Conservation (phyloP, 2,113 vertebrate species). For the Coreoperca whiteheadi region DNA sequence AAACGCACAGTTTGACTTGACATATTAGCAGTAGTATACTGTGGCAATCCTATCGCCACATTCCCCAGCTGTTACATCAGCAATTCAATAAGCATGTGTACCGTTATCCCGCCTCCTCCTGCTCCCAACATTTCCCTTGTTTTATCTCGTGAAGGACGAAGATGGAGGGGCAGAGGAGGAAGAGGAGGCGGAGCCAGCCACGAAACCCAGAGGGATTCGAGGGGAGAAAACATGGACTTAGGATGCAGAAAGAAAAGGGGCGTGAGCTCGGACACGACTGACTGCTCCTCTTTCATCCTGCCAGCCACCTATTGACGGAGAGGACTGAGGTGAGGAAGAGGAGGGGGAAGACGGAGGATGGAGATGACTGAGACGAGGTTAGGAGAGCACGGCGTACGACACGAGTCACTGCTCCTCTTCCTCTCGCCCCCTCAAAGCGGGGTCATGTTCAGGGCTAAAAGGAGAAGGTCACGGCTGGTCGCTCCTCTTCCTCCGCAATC, state of each 20-base stretch:
- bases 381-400: slow-evolving; percentile 52
- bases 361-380: slow-evolving; percentile 30
- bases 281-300: slow-evolving; percentile 70
- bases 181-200: slow-evolving; percentile 53
- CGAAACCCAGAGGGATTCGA: slow-evolving; percentile 42
- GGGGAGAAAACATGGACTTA: slow-evolving; percentile 62
- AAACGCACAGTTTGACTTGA: neutral
- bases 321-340: slow-evolving; percentile 48
- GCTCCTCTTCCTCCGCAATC: slow-evolving; percentile 53
- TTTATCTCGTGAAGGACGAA: slow-evolving; percentile 16
- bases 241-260: slow-evolving; percentile 61
- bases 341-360: slow-evolving; percentile 43
- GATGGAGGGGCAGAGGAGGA: slow-evolving; percentile 2
- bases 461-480: slow-evolving; percentile 68
- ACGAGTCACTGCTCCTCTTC: slow-evolving; percentile 65
- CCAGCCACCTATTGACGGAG: slow-evolving; percentile 50
- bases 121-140: neutral
- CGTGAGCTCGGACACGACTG: slow-evolving; percentile 73
- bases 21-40: neutral
- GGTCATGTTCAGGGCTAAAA: slow-evolving; percentile 76
- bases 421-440: slow-evolving; percentile 25
- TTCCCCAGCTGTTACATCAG: neutral
- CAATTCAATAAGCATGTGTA: neutral
- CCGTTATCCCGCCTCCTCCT: neutral
- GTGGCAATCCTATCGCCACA: no score